Evolutionary conservation across 2,888 invertebrate species (phyloP), one percentile per base, ranked within the genome.

Genomic region (Elmis aenea): DNA sequence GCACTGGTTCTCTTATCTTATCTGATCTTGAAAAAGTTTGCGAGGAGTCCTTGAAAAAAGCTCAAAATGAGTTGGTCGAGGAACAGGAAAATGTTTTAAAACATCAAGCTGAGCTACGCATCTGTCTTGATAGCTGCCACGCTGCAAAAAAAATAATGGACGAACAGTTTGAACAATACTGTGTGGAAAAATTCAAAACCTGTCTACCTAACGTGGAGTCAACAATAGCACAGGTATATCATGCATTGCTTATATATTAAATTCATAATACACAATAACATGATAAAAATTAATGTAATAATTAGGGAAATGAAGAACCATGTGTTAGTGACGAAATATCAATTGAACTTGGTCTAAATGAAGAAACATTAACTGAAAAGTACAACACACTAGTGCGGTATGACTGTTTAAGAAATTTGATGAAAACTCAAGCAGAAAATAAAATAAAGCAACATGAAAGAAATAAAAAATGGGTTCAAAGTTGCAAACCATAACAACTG

Each of bases 21-120:
- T 26, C 28, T 6, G 40, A 43, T 5, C 18, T 44, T 5, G 51
- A 55, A 37, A 23, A 33, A 1, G 24, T 25, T 1, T 52, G 50
- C 23, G 25, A 20, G 13, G 42, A 50, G 9, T 34, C 42, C 15
- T 38, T 57, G 14, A 48, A 47, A 3, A 43, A 27, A 11, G 51
- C 55, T 0, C 45, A 57, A 26, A 13, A 23, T 1, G 34, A 49
- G 2, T 27, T 59, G 3, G 5, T 52, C 1, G 42, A 50, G 22
- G 58, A 63, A 35, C 61, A 64, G 46, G 66, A 66, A 48, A 43
- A 38, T 6, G 48, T 59, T 10, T 39, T 66, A 12, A 55, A 45
- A 18, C 13, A 42, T n/a, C 63, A 64, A 42, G 38, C 51, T 1
- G 57, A 58, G 36, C 43, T 66, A 11, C 56, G 55, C 34, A 45